Percentiles rank a stretch among this genome's conserved stretches.
Evolutionary conservation across 2,113 vertebrate genomes (phyloP).

Genomic region (Dermatemys mawii): DNA sequence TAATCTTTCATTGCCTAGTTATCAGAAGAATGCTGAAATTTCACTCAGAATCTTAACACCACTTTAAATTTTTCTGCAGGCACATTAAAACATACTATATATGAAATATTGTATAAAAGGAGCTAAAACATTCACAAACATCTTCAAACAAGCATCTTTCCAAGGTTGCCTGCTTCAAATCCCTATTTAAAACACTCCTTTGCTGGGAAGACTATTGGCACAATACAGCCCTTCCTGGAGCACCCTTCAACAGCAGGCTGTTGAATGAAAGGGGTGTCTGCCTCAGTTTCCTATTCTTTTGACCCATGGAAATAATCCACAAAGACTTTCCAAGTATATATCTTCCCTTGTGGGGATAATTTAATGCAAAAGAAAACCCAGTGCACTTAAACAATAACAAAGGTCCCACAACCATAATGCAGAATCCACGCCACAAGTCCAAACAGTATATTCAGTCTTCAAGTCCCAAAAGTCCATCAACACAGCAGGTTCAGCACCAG

Average conservation of each 20-base stretch:
- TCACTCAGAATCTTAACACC: background rate
- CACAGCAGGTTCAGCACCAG: background rate
- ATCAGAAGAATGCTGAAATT: constrained; percentile 19
- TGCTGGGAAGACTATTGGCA: background rate
- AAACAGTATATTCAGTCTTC: background rate
- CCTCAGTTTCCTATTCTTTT: too few relatives aligned
- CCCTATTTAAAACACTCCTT: background rate
- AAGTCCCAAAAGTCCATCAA: background rate
- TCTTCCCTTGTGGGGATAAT: background rate
- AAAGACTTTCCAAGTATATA: background rate
- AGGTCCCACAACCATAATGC: background rate
- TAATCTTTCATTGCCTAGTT: constrained; percentile 28
- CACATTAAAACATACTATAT: background rate
- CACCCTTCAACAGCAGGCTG: too few relatives aligned
- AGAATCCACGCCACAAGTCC: background rate
- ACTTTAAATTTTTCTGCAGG: constrained; percentile 17
- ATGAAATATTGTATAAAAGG: constrained; percentile 36
- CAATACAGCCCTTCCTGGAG: too few relatives aligned
- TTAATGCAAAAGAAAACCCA: background rate
- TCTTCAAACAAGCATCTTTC: background rate
- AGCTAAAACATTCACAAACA: background rate
- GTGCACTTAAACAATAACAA: background rate
- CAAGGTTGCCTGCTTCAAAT: background rate
- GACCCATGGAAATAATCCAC: too few relatives aligned
- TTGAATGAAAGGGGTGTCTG: too few relatives aligned